Conservation (phyloP, 1,140 invertebrate species). For the Nasonia giraulti region DNA sequence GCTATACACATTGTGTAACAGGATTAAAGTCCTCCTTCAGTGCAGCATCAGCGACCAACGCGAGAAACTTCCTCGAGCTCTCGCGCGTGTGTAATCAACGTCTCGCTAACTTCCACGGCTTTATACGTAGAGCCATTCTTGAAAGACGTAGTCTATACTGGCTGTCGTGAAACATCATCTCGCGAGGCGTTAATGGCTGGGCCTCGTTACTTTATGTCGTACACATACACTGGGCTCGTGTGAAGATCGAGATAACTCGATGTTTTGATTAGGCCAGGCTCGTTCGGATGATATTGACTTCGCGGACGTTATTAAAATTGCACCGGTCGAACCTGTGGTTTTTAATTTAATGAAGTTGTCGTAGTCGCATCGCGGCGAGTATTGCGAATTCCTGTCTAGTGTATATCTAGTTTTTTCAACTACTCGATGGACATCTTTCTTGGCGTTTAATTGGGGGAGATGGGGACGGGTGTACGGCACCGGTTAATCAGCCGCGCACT, state of each 20-base stretch:
- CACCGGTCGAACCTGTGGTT: too few species aligned
- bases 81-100: neutral
- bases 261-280: too few species aligned
- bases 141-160: neutral
- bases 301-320: too few species aligned
- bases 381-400: neutral
- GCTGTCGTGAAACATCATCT: neutral
- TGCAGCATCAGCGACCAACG: neutral
- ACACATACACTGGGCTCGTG: neutral
- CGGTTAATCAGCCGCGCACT: too few species aligned
- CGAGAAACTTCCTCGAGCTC: neutral
- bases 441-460: constrained; percentile 11
- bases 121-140: neutral
- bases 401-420: neutral
- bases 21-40: neutral
- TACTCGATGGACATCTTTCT: neutral
- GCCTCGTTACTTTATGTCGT: neutral
- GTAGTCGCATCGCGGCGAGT: neutral
- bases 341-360: neutral
- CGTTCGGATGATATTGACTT: too few species aligned
- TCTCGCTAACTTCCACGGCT: neutral
- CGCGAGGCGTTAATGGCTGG: neutral
- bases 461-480: too few species aligned
- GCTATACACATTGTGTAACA: neutral
- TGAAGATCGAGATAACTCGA: too few species aligned